Evolutionary conservation across 2,113 vertebrate species (phyloP).

Genomic region (Cervus canadensis): DNA sequence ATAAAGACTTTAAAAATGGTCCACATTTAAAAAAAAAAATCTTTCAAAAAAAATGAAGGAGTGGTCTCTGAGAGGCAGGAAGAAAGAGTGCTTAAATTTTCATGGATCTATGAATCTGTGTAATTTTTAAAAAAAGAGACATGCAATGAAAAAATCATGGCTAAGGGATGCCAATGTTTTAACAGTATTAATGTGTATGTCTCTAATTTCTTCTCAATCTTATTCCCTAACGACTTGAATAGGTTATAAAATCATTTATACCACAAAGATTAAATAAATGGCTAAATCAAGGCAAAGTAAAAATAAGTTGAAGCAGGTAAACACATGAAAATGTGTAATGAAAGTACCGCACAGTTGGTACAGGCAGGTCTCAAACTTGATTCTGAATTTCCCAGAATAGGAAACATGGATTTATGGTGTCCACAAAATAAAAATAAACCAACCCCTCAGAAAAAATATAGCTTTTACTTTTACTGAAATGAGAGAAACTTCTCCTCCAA

Average conservation of each 20-base stretch:
- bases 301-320: slow-evolving; percentile 15
- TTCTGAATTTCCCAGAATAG: slow-evolving; percentile 24
- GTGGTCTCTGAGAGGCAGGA: not conserved
- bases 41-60: not conserved
- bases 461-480: not conserved
- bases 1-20: not conserved
- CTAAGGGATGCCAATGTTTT: not conserved
- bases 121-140: not conserved
- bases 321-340: not conserved
- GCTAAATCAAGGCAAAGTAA: slow-evolving; percentile 21
- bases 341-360: not conserved
- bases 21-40: not conserved
- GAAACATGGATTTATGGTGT: not conserved
- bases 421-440: not conserved
- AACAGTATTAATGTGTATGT: not conserved
- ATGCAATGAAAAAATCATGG: not conserved
- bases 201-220: not conserved
- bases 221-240: not conserved
- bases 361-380: not conserved
- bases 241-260: not conserved
- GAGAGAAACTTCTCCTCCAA: not conserved
- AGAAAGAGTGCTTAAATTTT: not conserved
- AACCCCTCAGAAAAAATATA: not conserved
- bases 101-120: not conserved
- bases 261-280: not conserved